phyloP scores from a whole-genome alignment of 2,113 vertebrate genomes.

The Apus apus region DNA sequence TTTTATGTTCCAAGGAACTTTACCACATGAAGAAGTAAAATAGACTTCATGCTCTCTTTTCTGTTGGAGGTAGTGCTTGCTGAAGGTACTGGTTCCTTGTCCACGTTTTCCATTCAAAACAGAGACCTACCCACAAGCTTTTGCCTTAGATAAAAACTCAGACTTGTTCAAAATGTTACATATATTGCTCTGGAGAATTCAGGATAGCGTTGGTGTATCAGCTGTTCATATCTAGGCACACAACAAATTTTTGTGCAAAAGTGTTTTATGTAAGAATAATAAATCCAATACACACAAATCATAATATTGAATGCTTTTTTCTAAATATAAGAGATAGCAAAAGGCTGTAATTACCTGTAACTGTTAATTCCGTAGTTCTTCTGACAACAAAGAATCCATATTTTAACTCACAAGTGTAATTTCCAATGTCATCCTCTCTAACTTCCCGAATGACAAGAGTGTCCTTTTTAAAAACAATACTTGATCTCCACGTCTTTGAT shows the following conservation, averaged over 20 bases:
- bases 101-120: not conserved
- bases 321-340: not conserved
- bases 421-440: slow-evolving; percentile 97
- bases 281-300: not conserved
- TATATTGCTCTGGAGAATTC: not conserved
- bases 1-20: not conserved
- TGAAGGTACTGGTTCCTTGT: not conserved
- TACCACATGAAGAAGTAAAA: not conserved
- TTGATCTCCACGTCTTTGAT: slow-evolving; percentile 90
- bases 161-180: not conserved
- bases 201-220: not conserved
- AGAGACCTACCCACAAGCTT: not conserved
- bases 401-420: slow-evolving; percentile 97
- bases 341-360: slow-evolving; percentile 86
- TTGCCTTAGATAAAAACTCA: not conserved
- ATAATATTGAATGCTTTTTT: not conserved
- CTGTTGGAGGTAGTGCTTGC: not conserved
- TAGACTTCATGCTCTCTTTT: not conserved
- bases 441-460: slow-evolving; percentile 91
- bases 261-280: not conserved
- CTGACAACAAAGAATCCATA: slow-evolving; percentile 94
- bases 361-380: slow-evolving; percentile 94
- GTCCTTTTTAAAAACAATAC: slow-evolving; percentile 87
- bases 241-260: not conserved
- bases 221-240: fast-evolving